Percentiles rank a stretch among this genome's conserved stretches.
Conservation (phyloP, 2,888 invertebrate species). For the Lypha dubia region DNA sequence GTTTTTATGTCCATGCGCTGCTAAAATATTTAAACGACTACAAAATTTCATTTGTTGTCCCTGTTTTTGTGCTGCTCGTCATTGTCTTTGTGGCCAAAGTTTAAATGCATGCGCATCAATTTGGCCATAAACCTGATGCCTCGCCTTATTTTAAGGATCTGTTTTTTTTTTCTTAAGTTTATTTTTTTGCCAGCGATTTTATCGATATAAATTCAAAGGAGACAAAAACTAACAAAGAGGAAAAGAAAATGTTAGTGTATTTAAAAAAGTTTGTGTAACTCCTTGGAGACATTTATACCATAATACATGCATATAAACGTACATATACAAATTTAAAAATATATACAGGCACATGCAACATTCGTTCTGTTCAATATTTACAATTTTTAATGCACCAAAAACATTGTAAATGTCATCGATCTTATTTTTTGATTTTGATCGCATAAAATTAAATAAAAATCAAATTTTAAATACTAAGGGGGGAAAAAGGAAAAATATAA, state of each 20-base stretch:
- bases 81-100: constrained; percentile 47
- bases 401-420: constrained; percentile 63
- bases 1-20: constrained; percentile 49
- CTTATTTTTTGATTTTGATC: constrained; percentile 39
- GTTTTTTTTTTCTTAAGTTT: constrained; percentile 20
- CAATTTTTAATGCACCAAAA: constrained; percentile 18
- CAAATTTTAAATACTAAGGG: constrained; percentile 36
- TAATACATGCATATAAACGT: not conserved
- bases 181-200: constrained; percentile 18
- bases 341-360: constrained; percentile 1
- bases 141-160: constrained; percentile 64
- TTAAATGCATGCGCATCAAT: constrained; percentile 70
- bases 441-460: constrained; percentile 68
- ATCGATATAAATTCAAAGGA: constrained; percentile 17
- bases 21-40: constrained; percentile 56
- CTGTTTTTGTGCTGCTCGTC: constrained; percentile 35
- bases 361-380: too few relatives aligned
- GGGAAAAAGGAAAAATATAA: not conserved
- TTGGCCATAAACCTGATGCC: constrained; percentile 65
- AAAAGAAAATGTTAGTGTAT: constrained; percentile 1
- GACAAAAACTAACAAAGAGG: not conserved
- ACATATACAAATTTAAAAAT: not conserved
- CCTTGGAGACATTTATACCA: constrained; percentile 58
- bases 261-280: constrained; percentile 57
- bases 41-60: constrained; percentile 62